These are phyloP conservation scores for Spermophilus dauricus DNA, from an alignment of 2,113 vertebrate species.

Conservation along the genomic window DNA sequence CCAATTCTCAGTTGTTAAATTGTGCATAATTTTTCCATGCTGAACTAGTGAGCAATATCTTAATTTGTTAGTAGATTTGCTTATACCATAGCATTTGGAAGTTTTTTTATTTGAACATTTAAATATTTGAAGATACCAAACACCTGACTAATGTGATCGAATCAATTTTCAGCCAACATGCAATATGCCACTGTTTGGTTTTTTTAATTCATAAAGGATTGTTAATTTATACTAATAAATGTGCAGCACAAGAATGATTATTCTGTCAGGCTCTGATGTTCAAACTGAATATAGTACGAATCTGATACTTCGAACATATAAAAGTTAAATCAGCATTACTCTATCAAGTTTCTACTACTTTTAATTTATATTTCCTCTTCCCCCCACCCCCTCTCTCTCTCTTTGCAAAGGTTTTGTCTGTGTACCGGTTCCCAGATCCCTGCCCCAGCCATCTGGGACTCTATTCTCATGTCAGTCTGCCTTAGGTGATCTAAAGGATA, in stretches of 20 bases:
- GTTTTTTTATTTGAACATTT: background rate
- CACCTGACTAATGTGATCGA: slow-evolving; percentile 32
- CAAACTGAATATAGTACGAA: background rate
- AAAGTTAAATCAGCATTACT: background rate
- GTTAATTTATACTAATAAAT: background rate
- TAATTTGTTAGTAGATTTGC: background rate
- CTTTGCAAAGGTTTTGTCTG: background rate
- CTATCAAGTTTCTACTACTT: background rate
- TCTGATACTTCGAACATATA: background rate
- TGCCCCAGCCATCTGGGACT: background rate
- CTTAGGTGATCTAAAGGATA: background rate
- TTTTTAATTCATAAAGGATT: background rate
- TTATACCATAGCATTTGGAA: background rate
- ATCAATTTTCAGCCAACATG: background rate
- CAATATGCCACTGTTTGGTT: background rate
- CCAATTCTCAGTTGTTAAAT: background rate
- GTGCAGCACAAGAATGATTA: background rate
- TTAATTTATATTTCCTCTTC: background rate
- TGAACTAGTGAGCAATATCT: background rate
- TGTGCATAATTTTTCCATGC: background rate
- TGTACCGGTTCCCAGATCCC: background rate
- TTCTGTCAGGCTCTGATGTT: background rate
- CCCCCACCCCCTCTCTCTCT: too few species aligned
- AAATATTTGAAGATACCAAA: slow-evolving; percentile 2
- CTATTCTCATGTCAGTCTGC: background rate